Conservation (phyloP, 1,140 invertebrate species). For the Drosophila tristis region DNA sequence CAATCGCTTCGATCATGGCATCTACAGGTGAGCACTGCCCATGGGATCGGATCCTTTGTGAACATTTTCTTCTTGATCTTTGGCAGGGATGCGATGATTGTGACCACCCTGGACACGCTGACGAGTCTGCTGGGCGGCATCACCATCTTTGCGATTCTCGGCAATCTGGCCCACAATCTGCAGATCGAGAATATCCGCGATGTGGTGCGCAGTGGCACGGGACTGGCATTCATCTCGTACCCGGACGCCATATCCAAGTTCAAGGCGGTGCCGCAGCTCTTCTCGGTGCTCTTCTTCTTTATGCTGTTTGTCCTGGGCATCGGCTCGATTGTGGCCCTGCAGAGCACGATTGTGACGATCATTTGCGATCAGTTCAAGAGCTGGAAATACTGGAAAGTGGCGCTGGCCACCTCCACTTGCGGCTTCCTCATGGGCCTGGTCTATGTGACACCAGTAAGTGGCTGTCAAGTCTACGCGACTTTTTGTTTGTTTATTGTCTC, state of each 20-base stretch:
- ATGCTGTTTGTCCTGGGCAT: conserved; percentile 93
- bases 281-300: conserved; percentile 95
- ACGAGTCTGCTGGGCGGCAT: conserved; percentile 92
- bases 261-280: conserved; percentile 88
- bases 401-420: conserved; percentile 85
- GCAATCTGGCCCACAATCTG: conserved; percentile 88
- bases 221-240: conserved; percentile 94
- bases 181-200: conserved; percentile 85
- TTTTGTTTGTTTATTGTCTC: background rate
- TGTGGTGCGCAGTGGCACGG: conserved; percentile 88
- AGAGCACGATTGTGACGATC: conserved; percentile 88
- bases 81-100: conserved; percentile 88
- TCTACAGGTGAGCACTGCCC: conserved; percentile 89
- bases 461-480: too few species aligned
- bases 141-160: conserved; percentile 92
- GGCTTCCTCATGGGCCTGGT: conserved; percentile 90
- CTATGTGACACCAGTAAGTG: conserved; percentile 90
- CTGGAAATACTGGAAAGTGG: conserved; percentile 87
- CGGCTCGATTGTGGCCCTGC: conserved; percentile 90
- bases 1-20: conserved; percentile 92
- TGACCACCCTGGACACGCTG: conserved; percentile 89
- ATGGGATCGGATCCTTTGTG: background rate
- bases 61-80: conserved; percentile 83
- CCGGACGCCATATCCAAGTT: conserved; percentile 95
- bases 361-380: conserved; percentile 89